phyloP scores from a whole-genome alignment of 1,140 invertebrate species.

The Anoplolepis gracilipes region DNA sequence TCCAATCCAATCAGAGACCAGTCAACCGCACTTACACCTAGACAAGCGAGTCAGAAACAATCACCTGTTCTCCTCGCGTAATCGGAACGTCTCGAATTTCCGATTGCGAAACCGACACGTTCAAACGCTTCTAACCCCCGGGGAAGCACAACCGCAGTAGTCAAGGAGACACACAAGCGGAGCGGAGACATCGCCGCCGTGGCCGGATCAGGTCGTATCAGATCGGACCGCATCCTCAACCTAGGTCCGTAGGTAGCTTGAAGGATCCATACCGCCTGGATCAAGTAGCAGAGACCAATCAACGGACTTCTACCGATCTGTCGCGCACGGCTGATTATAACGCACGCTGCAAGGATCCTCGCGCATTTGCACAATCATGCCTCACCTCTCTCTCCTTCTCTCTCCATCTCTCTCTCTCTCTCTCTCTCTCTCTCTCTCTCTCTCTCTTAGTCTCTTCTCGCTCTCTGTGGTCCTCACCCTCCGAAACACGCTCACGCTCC shows the following conservation, averaged over 20 bases:
- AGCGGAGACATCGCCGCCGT: background rate
- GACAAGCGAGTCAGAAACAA: constrained; percentile 69
- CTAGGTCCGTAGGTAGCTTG: constrained; percentile 26
- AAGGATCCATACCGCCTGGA: constrained; percentile 67
- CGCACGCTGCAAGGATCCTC: constrained; percentile 65
- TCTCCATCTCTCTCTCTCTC: constrained; percentile 20
- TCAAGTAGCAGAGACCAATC: constrained; percentile 82
- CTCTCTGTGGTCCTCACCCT: background rate
- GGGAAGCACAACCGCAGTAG: constrained; percentile 74
- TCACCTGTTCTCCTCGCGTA: constrained; percentile 55
- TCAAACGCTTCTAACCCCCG: constrained; percentile 28
- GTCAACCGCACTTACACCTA: constrained; percentile 37
- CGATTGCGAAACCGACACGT: constrained; percentile 63
- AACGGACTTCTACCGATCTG: constrained; percentile 82
- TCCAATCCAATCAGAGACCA: constrained; percentile 45
- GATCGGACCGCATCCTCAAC: constrained; percentile 48
- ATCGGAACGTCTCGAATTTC: constrained; percentile 71
- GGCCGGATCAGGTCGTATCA: background rate
- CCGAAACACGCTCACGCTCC: constrained; percentile 24
- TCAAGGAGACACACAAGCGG: constrained; percentile 50
- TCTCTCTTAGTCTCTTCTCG: background rate
- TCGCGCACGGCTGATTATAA: constrained; percentile 80
- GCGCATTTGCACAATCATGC: background rate
- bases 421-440: constrained; percentile 14
- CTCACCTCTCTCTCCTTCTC: constrained; percentile 2